A percentile compares a stretch with the other conserved stretches of the same genome.
These are phyloP conservation scores for Frankliniella fusca DNA, from an alignment of 2,888 invertebrate genomes.

Conservation along the genomic window DNA sequence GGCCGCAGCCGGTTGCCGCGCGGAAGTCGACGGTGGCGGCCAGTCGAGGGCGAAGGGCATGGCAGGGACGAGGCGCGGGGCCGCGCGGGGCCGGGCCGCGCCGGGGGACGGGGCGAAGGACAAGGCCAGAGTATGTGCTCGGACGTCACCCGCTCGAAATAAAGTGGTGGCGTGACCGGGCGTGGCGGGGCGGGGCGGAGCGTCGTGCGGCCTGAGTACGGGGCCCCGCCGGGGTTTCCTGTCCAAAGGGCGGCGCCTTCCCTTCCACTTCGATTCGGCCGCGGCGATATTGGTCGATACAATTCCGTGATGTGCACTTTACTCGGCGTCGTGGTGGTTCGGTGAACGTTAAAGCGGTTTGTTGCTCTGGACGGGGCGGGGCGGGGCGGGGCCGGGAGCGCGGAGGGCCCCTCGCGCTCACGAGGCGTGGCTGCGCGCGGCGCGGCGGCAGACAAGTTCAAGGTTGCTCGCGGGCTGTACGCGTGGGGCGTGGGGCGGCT, in stretches of 20 bases:
- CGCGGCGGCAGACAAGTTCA: conserved; percentile 40
- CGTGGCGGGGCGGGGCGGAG: not conserved
- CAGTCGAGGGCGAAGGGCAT: conserved; percentile 28
- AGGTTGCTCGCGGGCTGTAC: conserved; percentile 38
- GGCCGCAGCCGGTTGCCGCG: not conserved
- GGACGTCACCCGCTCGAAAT: no score
- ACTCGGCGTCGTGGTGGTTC: not conserved
- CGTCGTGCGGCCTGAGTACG: not conserved
- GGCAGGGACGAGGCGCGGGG: not conserved
- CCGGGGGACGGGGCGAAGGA: conserved; percentile 13
- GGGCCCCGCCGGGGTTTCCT: not conserved
- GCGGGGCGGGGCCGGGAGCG: not conserved
- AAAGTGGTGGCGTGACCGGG: not conserved
- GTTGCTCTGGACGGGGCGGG: not conserved
- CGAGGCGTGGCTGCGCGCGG: not conserved
- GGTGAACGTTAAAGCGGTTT: not conserved
- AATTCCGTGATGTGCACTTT: not conserved
- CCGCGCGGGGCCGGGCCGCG: not conserved
- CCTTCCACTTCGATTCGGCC: not conserved
- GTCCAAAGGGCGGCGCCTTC: not conserved
- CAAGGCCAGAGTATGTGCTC: not conserved
- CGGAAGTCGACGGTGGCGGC: conserved; percentile 27
- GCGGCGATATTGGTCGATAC: not conserved
- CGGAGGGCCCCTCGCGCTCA: not conserved
- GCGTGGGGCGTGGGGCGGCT: conserved; percentile 41